phyloP scores from a whole-genome alignment of 1,140 invertebrate species.

The Lordiphosa collinella region DNA sequence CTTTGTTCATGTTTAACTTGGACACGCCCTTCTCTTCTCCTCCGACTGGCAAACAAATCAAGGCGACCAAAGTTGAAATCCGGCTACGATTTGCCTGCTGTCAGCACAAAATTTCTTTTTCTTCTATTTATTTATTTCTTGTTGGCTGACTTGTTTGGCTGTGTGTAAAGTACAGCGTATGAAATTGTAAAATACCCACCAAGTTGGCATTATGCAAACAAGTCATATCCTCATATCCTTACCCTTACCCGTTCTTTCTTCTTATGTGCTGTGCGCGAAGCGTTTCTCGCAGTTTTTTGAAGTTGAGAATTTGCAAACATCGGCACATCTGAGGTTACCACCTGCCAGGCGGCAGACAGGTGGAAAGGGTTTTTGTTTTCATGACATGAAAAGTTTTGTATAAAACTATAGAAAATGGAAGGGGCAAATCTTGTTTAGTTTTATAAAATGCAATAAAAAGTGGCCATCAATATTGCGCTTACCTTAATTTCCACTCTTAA shows the following conservation, averaged over 20 bases:
- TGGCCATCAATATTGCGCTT: too few species aligned
- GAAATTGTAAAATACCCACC: slow-evolving; percentile 72
- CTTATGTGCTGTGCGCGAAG: slow-evolving; percentile 15
- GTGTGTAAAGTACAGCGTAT: too few species aligned
- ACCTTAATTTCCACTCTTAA: too few species aligned
- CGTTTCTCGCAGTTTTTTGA: slow-evolving; percentile 25
- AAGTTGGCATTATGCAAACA: slow-evolving; percentile 69
- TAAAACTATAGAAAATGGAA: too few species aligned
- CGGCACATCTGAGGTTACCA: neutral
- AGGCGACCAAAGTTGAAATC: slow-evolving; percentile 51
- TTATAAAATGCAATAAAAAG: too few species aligned
- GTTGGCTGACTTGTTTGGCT: neutral
- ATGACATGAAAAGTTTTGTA: too few species aligned
- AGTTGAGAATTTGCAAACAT: slow-evolving; percentile 51
- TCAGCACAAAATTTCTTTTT: slow-evolving; percentile 59
- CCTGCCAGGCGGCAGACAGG: slow-evolving; percentile 1
- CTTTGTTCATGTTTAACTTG: slow-evolving; percentile 19
- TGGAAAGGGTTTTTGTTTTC: neutral
- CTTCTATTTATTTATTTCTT: neutral
- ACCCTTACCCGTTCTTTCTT: slow-evolving; percentile 22
- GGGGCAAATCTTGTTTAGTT: too few species aligned
- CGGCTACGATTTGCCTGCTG: slow-evolving; percentile 54
- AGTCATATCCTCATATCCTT: slow-evolving; percentile 21
- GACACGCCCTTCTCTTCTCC: slow-evolving; percentile 1
- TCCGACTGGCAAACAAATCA: slow-evolving; percentile 61